Base-by-base conservation (phyloP, 2,888 invertebrate genomes). In the Glomeris marginata region DNA sequence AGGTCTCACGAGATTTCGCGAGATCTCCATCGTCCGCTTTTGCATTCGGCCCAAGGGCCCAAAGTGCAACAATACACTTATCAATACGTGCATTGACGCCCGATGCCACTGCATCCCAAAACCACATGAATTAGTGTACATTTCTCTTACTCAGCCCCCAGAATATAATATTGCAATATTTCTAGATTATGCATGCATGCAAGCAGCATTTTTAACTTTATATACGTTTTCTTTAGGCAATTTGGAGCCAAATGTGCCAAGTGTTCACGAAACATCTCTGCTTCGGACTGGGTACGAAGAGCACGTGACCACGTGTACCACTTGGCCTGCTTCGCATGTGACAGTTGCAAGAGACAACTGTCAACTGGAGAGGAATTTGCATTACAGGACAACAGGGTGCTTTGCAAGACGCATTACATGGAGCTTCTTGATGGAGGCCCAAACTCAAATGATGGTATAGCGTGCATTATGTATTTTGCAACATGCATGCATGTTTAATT, bases 251-350 rank as follows among this genome's bases (percentile, higher is more conserved):
- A 92, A 71, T 98, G 97, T 70, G 84, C 91, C 46, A 92, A 92
- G 68, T 97, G 97, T 70, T 80, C 83, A 60, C 79, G 95, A 48
- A 81, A 83, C 59, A 91, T 97, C 64, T 86, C 88, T 16, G 80
- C 94, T 16, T 86, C 88, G 41, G 97, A 97, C 72, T 98, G 97
- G 97, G 95, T 98, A 62, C 76, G 97, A 55, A 81, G 91, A 64
- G 97, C 97, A 35, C 75, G 87, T 47, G 85, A 87, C 63, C 81
- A 86, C 67, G 90, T 97, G 34, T 98, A 94, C 72, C 97, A 98
- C 71, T 74, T 98, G 66, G 97, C 97, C 44, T 98, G 98, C 72
- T 98, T 98, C 72, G 92, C 95, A 18, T 97, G 97, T 70, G 92
- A 95, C 69, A 86, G 88, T 52, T 91, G 91, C 68, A 87, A 88